Evolutionary conservation across 2,888 invertebrate genomes (phyloP).

Genomic region (Eupithecia inturbata): DNA sequence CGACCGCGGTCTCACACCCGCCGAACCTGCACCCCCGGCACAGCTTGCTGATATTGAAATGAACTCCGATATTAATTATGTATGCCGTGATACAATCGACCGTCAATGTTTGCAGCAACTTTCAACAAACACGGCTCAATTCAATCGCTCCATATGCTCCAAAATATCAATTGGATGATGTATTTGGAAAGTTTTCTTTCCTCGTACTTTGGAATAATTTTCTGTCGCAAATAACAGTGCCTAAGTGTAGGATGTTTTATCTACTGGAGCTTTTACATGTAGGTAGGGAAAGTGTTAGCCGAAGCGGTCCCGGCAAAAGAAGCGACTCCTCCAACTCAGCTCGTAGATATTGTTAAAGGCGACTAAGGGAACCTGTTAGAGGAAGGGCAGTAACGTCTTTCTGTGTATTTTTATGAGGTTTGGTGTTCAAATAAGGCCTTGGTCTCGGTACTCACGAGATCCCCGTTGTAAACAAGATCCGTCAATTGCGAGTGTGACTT

Average conservation of each 20-base stretch:
- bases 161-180: slow-evolving; percentile 36
- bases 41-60: slow-evolving; percentile 76
- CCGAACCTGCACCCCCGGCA: slow-evolving; percentile 54
- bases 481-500: too few relatives aligned
- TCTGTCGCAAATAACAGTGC: slow-evolving; percentile 7
- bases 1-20: slow-evolving; percentile 23
- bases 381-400: too few relatives aligned
- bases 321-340: too few relatives aligned
- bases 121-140: slow-evolving; percentile 48
- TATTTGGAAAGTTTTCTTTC: slow-evolving; percentile 28
- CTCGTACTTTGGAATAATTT: slow-evolving; percentile 5
- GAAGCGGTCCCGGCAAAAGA: too few relatives aligned
- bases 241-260: not conserved
- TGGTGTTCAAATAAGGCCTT: too few relatives aligned
- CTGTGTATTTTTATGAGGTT: too few relatives aligned
- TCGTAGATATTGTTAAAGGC: too few relatives aligned
- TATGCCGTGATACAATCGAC: slow-evolving; percentile 66
- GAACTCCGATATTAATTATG: slow-evolving; percentile 75
- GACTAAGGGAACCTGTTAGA: too few relatives aligned
- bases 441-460: too few relatives aligned
- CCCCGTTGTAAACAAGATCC: too few relatives aligned
- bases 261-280: too few relatives aligned
- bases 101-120: slow-evolving; percentile 62
- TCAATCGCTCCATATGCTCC: slow-evolving; percentile 33
- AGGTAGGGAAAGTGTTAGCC: not conserved